Percentiles rank a stretch among this genome's conserved stretches.
phyloP scores from a whole-genome alignment of 2,888 invertebrate species.

The Diarsia dahlii region DNA sequence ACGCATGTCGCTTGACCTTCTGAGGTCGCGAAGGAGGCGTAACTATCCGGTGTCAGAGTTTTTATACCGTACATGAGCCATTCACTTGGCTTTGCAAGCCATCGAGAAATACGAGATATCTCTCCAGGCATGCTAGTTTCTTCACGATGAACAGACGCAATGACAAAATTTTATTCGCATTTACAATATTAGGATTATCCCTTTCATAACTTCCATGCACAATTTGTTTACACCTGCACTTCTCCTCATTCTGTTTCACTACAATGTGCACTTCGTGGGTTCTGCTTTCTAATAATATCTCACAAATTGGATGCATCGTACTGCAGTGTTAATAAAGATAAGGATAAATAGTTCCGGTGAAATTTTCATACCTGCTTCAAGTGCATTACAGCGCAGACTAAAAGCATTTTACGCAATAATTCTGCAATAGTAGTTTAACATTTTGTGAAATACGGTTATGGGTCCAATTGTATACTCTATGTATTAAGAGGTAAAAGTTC shows the following conservation, averaged over 20 bases:
- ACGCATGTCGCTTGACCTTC: neutral
- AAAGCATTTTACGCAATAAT: constrained; percentile 61
- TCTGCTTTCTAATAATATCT: constrained; percentile 60
- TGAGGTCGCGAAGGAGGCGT: neutral
- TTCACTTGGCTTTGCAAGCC: too few species aligned
- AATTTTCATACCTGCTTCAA: constrained; percentile 60
- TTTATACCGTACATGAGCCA: too few species aligned
- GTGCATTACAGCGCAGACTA: constrained; percentile 43
- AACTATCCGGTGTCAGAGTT: too few species aligned
- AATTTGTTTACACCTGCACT: constrained; percentile 43
- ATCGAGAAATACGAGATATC: too few species aligned
- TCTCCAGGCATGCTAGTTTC: too few species aligned
- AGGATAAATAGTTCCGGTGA: constrained; percentile 67
- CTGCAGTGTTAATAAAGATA: constrained; percentile 62
- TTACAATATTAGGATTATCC: neutral
- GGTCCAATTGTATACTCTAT: neutral
- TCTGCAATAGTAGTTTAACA: constrained; percentile 20
- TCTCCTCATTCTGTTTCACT: constrained; percentile 35
- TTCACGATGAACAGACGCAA: neutral
- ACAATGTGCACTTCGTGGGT: constrained; percentile 6
- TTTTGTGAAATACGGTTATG: constrained; percentile 25
- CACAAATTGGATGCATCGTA: constrained; percentile 42
- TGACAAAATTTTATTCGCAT: neutral
- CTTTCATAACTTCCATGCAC: constrained; percentile 5
- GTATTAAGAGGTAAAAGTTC: neutral